Evolutionary conservation across 2,113 vertebrate genomes (phyloP), one percentile per base, ranked within the genome.

Genomic region (Entosphenus tridentatus): DNA sequence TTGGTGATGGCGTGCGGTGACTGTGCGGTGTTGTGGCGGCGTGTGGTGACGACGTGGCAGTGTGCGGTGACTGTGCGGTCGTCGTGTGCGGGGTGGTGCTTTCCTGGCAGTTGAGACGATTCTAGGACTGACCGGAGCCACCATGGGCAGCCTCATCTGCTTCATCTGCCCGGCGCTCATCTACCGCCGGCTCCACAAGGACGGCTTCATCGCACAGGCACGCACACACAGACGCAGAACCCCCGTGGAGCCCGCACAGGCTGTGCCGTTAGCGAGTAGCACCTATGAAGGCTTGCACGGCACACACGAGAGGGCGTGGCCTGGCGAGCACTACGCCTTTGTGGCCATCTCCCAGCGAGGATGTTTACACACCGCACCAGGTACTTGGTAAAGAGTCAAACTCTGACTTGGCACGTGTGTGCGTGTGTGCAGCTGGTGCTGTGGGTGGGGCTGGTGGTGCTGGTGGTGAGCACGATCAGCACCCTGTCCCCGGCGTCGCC

Each of bases 111-210:
- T 98, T 82, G 93, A 97, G 78, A 98, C 93, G 1, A 83, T 98
- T 74, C 78, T 98, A 74, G 92, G 89, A 72, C 81, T 96, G 73
- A 98, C 92, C 1, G 93, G 93, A 67, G 93, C 93, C 3, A 98
- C 89, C 1, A 97, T 90, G 88, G 93, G 93, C 56, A 97, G 89
- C 76, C 83, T 98, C 74, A 98, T 98, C 80, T 98, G 92, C 77
- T 98, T 98, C 74, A 84, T 98, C 76, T 97, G 92, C 76, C 93
- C 93, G 0, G 91, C 93, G 72, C 86, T 98, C 70, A 96, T 98
- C 81, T 88, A 87, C 79, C 87, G 75, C 77, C 95, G 88, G 76
- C 84, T 88, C 77, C 89, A 95, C 80, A 91, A 87, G 81, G 89
- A 79, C 17, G 75, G 81, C 1, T 72, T 91, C 59, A 77, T 83